A percentile compares a stretch with the other conserved stretches of the same genome.
These are phyloP conservation scores for Arrhopalites spinosus DNA, from an alignment of 2,888 invertebrate genomes.

Conservation along the genomic window DNA sequence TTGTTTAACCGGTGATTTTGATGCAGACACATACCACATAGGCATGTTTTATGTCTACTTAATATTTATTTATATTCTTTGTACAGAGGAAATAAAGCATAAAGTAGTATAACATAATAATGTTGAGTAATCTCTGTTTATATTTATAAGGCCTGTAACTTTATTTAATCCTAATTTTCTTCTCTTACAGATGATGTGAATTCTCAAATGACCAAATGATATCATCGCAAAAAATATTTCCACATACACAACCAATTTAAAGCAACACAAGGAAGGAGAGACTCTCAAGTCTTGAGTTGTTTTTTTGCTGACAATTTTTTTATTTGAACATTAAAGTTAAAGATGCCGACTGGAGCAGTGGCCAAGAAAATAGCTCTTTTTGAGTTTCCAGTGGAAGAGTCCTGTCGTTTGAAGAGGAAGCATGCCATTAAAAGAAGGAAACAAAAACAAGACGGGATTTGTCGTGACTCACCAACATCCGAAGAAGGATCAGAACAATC, in stretches of 20 bases:
- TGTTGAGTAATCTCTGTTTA: too few species aligned
- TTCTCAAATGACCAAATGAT: too few species aligned
- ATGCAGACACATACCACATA: too few species aligned
- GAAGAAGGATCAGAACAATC: background rate
- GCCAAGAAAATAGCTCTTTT: conserved; percentile 54
- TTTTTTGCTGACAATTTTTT: background rate
- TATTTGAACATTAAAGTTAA: background rate
- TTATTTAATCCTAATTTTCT: too few species aligned
- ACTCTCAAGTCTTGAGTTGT: background rate
- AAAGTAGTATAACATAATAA: too few species aligned
- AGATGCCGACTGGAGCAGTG: conserved; percentile 40
- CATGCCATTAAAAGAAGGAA: conserved; percentile 1
- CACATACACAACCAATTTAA: too few species aligned
- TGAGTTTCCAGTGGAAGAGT: conserved; percentile 34
- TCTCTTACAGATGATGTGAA: too few species aligned
- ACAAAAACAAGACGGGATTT: background rate
- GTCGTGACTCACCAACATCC: background rate
- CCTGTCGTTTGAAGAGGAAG: background rate
- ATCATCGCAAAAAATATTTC: too few species aligned
- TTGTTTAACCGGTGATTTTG: too few species aligned
- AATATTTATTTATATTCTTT: background rate
- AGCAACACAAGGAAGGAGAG: too few species aligned
- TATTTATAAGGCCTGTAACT: too few species aligned
- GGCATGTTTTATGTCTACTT: background rate
- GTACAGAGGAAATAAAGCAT: background rate